These are phyloP conservation scores for Eucidaris tribuloides DNA, from an alignment of 35 echinoderm and acorn worm genomes.

Conservation along the genomic window DNA sequence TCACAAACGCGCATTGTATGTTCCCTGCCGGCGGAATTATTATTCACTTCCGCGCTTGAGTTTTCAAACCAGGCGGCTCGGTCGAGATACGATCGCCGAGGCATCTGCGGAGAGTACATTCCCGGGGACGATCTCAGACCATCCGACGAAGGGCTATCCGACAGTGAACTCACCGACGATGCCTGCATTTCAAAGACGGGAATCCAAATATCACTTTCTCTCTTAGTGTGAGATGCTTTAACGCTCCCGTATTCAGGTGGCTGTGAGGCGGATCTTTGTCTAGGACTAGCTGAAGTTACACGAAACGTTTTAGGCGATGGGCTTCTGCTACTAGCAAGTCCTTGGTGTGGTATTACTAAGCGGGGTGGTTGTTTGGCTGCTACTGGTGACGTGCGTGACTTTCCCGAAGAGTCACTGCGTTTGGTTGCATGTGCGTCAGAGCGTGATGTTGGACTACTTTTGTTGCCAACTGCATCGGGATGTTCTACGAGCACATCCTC, in stretches of 20 bases:
- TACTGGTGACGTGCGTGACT: background rate
- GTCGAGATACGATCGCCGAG: constrained; percentile 19
- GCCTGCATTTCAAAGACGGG: constrained; percentile 20
- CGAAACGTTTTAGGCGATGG: constrained; percentile 21
- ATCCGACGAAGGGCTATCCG: too few species aligned
- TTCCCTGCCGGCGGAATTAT: background rate
- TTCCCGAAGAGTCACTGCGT: background rate
- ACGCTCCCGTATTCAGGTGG: constrained; percentile 13
- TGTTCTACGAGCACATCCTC: background rate
- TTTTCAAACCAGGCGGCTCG: constrained; percentile 3
- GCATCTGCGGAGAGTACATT: constrained; percentile 22
- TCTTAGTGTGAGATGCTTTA: background rate
- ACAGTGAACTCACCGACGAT: too few species aligned
- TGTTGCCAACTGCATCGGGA: background rate
- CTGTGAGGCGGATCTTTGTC: constrained; percentile 10
- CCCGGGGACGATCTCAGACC: too few species aligned
- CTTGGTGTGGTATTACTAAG: constrained; percentile 14
- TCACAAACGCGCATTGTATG: too few species aligned
- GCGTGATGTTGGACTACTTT: background rate
- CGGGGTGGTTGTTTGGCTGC: background rate
- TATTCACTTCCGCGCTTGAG: constrained; percentile 21
- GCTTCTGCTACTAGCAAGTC: background rate
- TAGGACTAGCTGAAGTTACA: background rate
- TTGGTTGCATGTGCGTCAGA: background rate
- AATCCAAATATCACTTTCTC: constrained; percentile 20